Conservation (phyloP, 2,113 vertebrate genomes). For the Apteryx mantelli region DNA sequence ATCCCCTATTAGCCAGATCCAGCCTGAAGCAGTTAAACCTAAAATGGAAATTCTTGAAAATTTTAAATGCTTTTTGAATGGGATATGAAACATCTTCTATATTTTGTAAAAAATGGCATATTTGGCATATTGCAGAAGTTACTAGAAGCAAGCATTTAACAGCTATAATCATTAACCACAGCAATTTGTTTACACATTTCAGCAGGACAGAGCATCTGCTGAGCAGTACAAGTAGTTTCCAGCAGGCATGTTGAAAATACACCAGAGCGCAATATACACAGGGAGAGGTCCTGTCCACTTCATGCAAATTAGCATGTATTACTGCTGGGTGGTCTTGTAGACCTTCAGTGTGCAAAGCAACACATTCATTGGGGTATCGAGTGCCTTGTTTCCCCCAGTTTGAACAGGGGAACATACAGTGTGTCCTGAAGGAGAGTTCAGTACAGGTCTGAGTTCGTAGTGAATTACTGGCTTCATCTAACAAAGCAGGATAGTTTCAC, state of each 20-base stretch:
- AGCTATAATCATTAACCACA: neutral
- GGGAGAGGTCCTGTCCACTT: neutral
- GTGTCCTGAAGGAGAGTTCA: neutral
- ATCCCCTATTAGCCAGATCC: fast-evolving
- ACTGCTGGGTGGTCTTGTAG: neutral
- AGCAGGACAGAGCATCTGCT: neutral
- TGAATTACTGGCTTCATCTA: neutral
- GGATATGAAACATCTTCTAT: neutral
- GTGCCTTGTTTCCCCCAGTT: neutral
- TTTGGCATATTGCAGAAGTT: neutral
- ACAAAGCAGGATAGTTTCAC: neutral
- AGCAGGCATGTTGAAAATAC: neutral
- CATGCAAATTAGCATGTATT: neutral
- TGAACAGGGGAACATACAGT: neutral
- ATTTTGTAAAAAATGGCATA: neutral
- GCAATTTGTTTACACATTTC: neutral
- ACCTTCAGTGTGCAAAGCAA: neutral
- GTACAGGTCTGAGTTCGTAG: neutral
- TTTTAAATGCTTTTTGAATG: neutral
- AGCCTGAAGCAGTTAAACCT: neutral
- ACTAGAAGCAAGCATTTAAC: neutral
- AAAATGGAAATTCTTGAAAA: neutral
- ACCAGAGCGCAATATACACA: neutral
- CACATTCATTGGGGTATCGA: neutral
- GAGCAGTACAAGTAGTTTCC: neutral